These are phyloP conservation scores for Acanthiza pusilla DNA, from an alignment of 2,797 vertebrate species.

Conservation along the genomic window DNA sequence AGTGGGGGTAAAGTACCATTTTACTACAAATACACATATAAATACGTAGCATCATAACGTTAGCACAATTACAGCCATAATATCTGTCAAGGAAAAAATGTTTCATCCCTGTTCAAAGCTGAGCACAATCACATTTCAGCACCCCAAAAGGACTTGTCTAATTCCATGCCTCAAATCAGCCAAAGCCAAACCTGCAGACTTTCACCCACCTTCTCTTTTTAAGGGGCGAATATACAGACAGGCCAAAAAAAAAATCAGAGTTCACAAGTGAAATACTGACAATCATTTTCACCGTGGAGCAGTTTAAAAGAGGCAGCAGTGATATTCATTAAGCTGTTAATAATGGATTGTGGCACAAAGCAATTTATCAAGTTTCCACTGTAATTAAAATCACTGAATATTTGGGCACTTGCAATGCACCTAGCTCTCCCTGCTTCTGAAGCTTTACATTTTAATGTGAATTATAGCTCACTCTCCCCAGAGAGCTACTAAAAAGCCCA, in stretches of 20 bases:
- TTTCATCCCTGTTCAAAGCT: background rate
- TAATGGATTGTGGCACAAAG: slow-evolving; percentile 60
- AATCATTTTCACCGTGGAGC: background rate
- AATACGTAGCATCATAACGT: background rate
- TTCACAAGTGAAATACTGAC: background rate
- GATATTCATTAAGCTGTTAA: slow-evolving; percentile 65
- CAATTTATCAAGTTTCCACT: slow-evolving; percentile 66
- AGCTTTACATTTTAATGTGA: slow-evolving; percentile 60
- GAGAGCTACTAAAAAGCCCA: slow-evolving; percentile 52
- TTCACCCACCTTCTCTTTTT: background rate
- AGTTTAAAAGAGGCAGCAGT: slow-evolving; percentile 28
- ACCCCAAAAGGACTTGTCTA: background rate
- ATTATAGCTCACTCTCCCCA: slow-evolving; percentile 39
- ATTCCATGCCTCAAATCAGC: background rate
- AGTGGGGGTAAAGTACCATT: background rate
- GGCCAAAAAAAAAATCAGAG: background rate
- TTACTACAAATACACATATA: background rate
- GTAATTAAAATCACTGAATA: slow-evolving; percentile 66
- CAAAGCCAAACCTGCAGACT: background rate
- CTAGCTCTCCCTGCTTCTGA: slow-evolving; percentile 50
- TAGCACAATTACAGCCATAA: background rate
- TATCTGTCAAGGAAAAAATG: background rate
- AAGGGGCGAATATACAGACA: background rate
- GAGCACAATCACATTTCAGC: background rate
- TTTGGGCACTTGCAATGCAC: slow-evolving; percentile 54